Evolutionary conservation across 2,888 invertebrate genomes (phyloP), one percentile per base, ranked within the genome.

Genomic region (Himalopsyche japonica): DNA sequence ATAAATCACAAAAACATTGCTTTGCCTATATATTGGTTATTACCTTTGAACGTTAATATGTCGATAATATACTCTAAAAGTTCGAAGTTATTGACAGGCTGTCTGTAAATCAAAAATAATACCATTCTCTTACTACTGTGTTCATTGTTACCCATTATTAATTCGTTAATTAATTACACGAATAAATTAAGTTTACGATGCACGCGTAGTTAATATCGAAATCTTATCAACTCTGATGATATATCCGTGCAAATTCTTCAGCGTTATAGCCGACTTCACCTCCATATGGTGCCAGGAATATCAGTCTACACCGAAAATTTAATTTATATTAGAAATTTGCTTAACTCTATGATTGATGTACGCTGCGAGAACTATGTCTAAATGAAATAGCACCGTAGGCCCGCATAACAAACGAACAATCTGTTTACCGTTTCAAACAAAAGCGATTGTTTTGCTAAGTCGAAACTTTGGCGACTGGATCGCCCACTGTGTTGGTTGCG

Each of bases 341-440:
- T 57, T 47, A 79, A 76, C 86, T 78, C 81, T 86, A 82, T 86
- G 86, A 86, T 84, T 86, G 86, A 86, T 86, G 86, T 77, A 49
- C 81, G 48, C 48, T 7, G 24, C 34, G 78, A 79, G 83, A 85
- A 85, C 84, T 86, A 86, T 84, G 84, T 49, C 79, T 47, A 84
- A 86, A 84, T 81, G 82, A 86, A 86, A 86, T 78, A 82, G 82
- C 82, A 70, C 49, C 3, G 27, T 43, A 30, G 78, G 43, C n/a
- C 43, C 20, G 34, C 24, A 3, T 20, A 78, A 34, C 57, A 57
- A 57, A 24, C 57, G 32, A 27, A 12, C 20, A 76, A 30, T 76
- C 57, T 57, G 57, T 57, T 57, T 57, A 57, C 57, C 57, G 24
- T 57, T 57, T 57, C 57, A 57, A 57, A 57, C 57, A 57, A 57